Base-by-base conservation (phyloP, 30 jellyfish, hydroid and myxozoan genomes). In the Chironex yamaguchii region DNA sequence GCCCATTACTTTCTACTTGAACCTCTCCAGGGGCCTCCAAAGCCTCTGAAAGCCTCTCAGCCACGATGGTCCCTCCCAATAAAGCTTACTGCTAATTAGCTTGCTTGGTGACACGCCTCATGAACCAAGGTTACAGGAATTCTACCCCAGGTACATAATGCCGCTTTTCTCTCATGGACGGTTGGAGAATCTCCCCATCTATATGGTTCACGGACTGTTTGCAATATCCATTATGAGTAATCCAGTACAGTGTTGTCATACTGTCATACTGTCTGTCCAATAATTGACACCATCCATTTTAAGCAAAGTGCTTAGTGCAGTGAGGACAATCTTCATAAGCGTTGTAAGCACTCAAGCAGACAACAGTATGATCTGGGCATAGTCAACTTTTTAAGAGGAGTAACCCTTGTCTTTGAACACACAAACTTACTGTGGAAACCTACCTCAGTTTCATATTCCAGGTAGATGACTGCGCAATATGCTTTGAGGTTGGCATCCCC, bases 341-440 rank as follows among this genome's bases (percentile, higher is more conserved):
- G n/a, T 27, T 6, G 58, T 76, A 14, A 76, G 62, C 2, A 42
- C 21, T 52, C 79, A 24, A n/a, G 79, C 88, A 4, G 76, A 75
- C 31, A 49, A 49, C 54, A 76, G 31, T 76, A 75, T n/a, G 52
- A 36, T 50, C 76, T 68, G 20, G 92, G 92, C 29, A 68, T 81
- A 17, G 63, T 64, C 67, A 68, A 14, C 30, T 34, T 25, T 17
- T 65, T 81, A 33, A 81, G 68, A 33, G 92, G 92, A 52, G 92
- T 83, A 24, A 81, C 25, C 25, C 76, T 36, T 17, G 92, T 66
- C 50, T 81, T 81, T 29, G 88, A 76, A 9, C 76, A 49, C 13
- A 76, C 11, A 52, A 51, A 25, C 34, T 67, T 76, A 31, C 50
- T 29, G 25, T 76, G 9, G 1, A 22, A 22, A 27, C 51, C 85